A percentile compares a stretch with the other conserved stretches of the same genome.
These are phyloP conservation scores for Erpornis zantholeuca DNA, from an alignment of 2,113 vertebrate species.

Conservation along the genomic window DNA sequence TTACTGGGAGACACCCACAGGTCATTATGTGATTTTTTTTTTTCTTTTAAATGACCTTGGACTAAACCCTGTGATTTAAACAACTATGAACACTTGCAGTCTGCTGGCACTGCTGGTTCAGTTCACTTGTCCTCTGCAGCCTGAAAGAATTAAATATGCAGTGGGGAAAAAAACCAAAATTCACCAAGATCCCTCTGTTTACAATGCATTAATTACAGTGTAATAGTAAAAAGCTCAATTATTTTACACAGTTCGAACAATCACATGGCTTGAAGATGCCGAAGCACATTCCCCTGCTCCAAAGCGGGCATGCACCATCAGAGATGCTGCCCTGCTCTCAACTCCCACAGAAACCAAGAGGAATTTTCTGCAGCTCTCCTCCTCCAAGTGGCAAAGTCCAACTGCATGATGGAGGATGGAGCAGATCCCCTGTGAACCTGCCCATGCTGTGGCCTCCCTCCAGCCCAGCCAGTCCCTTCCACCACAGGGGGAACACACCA, in stretches of 20 bases:
- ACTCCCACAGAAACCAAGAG: neutral
- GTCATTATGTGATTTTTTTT: neutral
- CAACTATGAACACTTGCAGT: neutral
- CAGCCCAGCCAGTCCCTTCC: fast-evolving
- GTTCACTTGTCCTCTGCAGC: neutral
- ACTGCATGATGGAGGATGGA: neutral
- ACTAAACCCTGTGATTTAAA: neutral
- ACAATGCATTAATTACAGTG: fast-evolving
- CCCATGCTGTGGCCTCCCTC: neutral
- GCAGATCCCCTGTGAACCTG: neutral
- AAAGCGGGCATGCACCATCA: neutral
- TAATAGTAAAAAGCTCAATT: neutral
- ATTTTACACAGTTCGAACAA: neutral
- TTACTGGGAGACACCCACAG: neutral
- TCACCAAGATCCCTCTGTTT: neutral
- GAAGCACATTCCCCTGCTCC: neutral
- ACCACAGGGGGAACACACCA: fast-evolving
- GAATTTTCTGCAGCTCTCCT: neutral
- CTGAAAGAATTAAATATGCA: neutral
- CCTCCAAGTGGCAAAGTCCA: neutral
- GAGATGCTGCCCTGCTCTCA: neutral
- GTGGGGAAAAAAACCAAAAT: neutral
- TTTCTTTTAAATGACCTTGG: neutral
- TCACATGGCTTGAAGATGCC: fast-evolving
- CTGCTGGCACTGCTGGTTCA: neutral